Evolutionary conservation across 2,888 invertebrate genomes (phyloP).

Genomic region (Thecophora atra): DNA sequence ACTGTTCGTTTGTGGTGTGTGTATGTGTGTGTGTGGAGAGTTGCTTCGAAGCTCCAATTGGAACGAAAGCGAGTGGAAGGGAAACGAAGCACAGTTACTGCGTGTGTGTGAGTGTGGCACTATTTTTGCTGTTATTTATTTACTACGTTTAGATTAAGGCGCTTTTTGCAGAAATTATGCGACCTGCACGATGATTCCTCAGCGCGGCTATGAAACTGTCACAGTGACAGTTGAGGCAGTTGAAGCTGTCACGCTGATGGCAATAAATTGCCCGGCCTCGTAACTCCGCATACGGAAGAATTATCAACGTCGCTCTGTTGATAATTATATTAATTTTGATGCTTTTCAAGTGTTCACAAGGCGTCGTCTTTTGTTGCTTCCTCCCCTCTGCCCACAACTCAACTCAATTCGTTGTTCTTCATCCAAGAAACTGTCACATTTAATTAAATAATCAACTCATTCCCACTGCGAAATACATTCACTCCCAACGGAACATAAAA

Average conservation of each 20-base stretch:
- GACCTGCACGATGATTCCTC: slow-evolving; percentile 8
- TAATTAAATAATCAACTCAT: slow-evolving; percentile 36
- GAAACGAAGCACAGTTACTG: background rate
- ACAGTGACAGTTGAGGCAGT: slow-evolving; percentile 17
- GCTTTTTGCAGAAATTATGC: background rate
- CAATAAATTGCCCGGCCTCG: background rate
- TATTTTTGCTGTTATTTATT: slow-evolving; percentile 8
- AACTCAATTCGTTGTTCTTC: slow-evolving; percentile 11
- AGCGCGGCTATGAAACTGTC: slow-evolving; percentile 15
- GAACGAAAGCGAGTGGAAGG: background rate
- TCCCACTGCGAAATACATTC: slow-evolving; percentile 24
- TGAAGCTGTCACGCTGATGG: slow-evolving; percentile 26
- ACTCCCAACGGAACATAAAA: slow-evolving; percentile 9
- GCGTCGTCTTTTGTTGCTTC: background rate
- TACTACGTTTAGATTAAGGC: background rate
- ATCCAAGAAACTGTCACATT: slow-evolving; percentile 27
- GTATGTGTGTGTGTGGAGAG: too few species aligned
- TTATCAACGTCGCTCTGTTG: background rate
- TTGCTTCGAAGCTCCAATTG: too few species aligned
- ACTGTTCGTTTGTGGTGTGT: slow-evolving; percentile 19
- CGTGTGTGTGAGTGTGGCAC: too few species aligned
- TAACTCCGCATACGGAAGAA: background rate
- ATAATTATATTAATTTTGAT: slow-evolving; percentile 28
- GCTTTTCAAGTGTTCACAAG: slow-evolving; percentile 7
- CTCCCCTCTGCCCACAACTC: slow-evolving; percentile 27